These are phyloP conservation scores for Phenganax marumi DNA, from an alignment of 92 coral and sea anemone genomes.

Conservation along the genomic window DNA sequence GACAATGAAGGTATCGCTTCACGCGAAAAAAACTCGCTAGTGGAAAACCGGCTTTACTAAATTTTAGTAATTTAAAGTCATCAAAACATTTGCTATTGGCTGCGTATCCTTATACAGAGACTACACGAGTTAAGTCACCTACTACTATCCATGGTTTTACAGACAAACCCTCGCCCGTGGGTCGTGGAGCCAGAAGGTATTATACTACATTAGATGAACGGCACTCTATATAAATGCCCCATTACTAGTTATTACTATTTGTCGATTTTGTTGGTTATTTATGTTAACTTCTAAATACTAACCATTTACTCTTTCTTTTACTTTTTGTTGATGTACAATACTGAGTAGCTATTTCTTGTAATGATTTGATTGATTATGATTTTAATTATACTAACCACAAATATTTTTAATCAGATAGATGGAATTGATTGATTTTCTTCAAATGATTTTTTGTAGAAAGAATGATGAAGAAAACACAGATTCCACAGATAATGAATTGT, in stretches of 20 bases:
- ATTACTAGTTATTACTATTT: background rate
- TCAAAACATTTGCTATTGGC: background rate
- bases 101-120: slow-evolving; percentile 34
- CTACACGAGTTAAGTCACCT: slow-evolving; percentile 66
- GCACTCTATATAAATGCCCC: background rate
- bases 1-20: too few species aligned
- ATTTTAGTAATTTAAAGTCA: background rate
- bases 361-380: background rate
- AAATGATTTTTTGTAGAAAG: slow-evolving; percentile 21
- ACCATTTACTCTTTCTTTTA: background rate
- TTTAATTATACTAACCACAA: background rate
- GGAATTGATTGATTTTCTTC: slow-evolving; percentile 27
- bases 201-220: background rate
- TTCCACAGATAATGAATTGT: slow-evolving; percentile 36
- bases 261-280: background rate
- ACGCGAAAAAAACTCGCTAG: background rate
- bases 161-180: slow-evolving; percentile 92
- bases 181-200: slow-evolving; percentile 94
- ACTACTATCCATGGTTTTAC: slow-evolving; percentile 66
- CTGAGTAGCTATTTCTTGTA: background rate
- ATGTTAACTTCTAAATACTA: background rate
- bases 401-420: background rate
- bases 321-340: background rate
- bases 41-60: background rate
- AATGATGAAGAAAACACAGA: slow-evolving; percentile 38